Conservation (phyloP, 2,113 vertebrate genomes). For the Ciconia stormi region DNA sequence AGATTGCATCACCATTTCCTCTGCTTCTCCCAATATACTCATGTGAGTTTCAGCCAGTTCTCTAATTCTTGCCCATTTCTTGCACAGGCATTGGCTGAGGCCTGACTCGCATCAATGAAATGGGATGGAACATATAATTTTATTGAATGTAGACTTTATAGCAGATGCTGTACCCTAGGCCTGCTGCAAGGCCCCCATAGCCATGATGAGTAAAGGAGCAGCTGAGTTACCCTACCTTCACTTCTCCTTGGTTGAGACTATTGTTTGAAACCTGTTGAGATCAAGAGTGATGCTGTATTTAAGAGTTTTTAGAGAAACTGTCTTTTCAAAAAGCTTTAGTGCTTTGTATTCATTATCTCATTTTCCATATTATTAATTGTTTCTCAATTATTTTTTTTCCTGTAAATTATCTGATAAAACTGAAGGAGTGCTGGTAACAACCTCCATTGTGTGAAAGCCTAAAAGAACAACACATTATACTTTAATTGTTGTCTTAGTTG, state of each 20-base stretch:
- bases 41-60: background rate
- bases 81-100: background rate
- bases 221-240: background rate
- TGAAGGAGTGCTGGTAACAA: background rate
- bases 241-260: background rate
- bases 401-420: background rate
- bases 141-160: background rate
- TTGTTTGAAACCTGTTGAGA: background rate
- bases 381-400: background rate
- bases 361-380: background rate
- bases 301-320: background rate
- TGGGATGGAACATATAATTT: background rate
- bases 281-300: background rate
- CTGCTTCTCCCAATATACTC: background rate
- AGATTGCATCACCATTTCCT: background rate
- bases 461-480: background rate
- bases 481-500: background rate
- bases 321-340: background rate
- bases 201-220: background rate
- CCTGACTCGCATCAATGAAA: background rate
- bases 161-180: background rate
- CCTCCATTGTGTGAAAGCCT: background rate
- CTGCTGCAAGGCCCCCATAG: background rate
- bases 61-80: background rate
- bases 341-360: background rate